A percentile compares a stretch with the other conserved stretches of the same genome.
Evolutionary conservation across 2,888 invertebrate genomes (phyloP).

Genomic region (Athripsodes cinereus): DNA sequence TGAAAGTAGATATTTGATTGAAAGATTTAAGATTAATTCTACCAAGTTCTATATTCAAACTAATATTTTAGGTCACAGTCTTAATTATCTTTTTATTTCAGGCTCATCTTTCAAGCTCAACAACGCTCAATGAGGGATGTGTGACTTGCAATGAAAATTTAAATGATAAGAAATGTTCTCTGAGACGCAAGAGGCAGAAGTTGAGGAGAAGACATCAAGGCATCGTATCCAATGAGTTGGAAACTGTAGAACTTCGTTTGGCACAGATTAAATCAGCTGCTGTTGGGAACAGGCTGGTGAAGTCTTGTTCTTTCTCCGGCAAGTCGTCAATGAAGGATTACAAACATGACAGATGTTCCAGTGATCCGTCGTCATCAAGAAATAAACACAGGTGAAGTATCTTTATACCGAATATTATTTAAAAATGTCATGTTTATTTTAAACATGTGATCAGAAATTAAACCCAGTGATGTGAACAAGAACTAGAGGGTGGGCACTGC

Average conservation of each 20-base stretch:
- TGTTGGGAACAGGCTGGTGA: conserved; percentile 50
- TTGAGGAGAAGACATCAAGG: conserved; percentile 36
- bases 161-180: conserved; percentile 44
- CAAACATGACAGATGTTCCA: conserved; percentile 53
- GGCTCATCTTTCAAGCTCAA: conserved; percentile 50
- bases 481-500: not conserved
- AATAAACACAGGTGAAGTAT: conserved; percentile 41
- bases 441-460: not conserved
- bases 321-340: conserved; percentile 50
- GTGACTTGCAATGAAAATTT: conserved; percentile 48
- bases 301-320: conserved; percentile 70
- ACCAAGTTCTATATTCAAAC: no score
- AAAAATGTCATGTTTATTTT: no score
- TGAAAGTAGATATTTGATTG: no score
- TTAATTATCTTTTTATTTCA: conserved; percentile 27
- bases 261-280: conserved; percentile 29
- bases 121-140: conserved; percentile 50
- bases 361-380: conserved; percentile 57
- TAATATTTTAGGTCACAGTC: no score
- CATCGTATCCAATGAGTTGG: conserved; percentile 29
- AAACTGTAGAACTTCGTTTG: conserved; percentile 33
- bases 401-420: not conserved
- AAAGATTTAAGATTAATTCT: no score
- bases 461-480: not conserved
- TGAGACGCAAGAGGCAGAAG: conserved; percentile 42